Percentiles rank a stretch among this genome's conserved stretches.
phyloP scores from a whole-genome alignment of 2,888 invertebrate species.

The Fissipunctia ypsillon region DNA sequence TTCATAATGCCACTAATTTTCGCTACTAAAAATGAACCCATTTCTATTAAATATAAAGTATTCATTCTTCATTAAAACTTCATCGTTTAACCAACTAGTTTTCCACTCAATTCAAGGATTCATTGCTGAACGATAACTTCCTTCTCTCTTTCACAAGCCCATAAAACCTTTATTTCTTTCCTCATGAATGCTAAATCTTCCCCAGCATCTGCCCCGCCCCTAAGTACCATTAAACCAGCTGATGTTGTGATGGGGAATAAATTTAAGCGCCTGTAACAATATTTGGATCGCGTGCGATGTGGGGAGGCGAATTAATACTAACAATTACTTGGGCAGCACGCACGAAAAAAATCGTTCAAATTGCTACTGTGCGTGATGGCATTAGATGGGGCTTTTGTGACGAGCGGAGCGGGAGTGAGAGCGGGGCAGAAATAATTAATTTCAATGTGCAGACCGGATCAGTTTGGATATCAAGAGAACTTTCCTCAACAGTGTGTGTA shows the following conservation, averaged over 20 bases:
- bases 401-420: conserved; percentile 61
- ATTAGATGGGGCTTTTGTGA: conserved; percentile 51
- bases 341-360: conserved; percentile 85
- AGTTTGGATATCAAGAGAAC: too few species aligned
- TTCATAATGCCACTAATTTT: neutral
- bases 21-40: neutral
- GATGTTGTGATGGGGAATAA: conserved; percentile 63
- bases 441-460: too few species aligned
- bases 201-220: conserved; percentile 44
- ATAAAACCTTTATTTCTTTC: conserved; percentile 21
- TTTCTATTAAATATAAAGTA: neutral
- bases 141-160: conserved; percentile 1
- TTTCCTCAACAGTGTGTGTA: too few species aligned
- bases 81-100: neutral
- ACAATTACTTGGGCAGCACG: conserved; percentile 86
- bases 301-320: conserved; percentile 86
- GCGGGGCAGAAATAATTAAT: conserved; percentile 33
- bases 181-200: conserved; percentile 51
- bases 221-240: conserved; percentile 52
- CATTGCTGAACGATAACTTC: neutral
- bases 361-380: conserved; percentile 84
- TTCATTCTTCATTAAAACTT: neutral
- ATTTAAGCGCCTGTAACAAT: conserved; percentile 75
- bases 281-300: conserved; percentile 81
- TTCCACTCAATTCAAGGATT: neutral